Conservation (phyloP, 2,797 vertebrate genomes). For the Lepilemur septentrionalis region DNA sequence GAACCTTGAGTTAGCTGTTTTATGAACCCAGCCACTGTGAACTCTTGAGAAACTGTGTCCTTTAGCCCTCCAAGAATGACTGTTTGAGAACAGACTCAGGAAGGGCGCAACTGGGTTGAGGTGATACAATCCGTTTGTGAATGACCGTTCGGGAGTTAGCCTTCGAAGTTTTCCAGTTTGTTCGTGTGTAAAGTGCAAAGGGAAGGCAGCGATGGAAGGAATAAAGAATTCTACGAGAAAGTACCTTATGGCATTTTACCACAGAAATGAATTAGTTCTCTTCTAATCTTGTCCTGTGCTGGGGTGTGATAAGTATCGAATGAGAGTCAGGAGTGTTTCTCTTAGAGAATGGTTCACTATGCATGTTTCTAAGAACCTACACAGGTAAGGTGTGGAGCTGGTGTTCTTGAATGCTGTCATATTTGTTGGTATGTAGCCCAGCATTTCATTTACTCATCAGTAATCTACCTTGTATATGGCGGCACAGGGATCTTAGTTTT, state of each 20-base stretch:
- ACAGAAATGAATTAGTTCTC: not conserved
- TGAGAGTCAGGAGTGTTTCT: not conserved
- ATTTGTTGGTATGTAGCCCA: not conserved
- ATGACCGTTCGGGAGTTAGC: not conserved
- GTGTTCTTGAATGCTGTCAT: not conserved
- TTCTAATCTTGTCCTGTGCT: not conserved
- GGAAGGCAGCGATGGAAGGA: not conserved
- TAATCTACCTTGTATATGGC: slow-evolving; percentile 63
- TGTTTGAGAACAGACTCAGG: not conserved
- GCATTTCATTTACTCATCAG: slow-evolving; percentile 58
- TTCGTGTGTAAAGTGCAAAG: not conserved
- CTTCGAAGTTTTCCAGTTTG: not conserved
- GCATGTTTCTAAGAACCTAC: not conserved
- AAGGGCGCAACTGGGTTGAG: not conserved
- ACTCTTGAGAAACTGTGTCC: not conserved
- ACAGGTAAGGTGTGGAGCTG: not conserved
- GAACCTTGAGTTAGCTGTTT: not conserved
- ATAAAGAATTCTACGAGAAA: not conserved
- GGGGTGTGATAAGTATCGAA: not conserved
- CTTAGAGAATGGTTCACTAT: not conserved
- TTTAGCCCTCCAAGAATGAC: not conserved
- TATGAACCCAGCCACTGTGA: not conserved
- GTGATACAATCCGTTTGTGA: not conserved
- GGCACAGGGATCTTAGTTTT: not conserved
- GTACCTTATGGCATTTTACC: not conserved